phyloP scores from a whole-genome alignment of 37 sponge, comb jelly and placozoan genomes.

The Dysidea cf. avara region DNA sequence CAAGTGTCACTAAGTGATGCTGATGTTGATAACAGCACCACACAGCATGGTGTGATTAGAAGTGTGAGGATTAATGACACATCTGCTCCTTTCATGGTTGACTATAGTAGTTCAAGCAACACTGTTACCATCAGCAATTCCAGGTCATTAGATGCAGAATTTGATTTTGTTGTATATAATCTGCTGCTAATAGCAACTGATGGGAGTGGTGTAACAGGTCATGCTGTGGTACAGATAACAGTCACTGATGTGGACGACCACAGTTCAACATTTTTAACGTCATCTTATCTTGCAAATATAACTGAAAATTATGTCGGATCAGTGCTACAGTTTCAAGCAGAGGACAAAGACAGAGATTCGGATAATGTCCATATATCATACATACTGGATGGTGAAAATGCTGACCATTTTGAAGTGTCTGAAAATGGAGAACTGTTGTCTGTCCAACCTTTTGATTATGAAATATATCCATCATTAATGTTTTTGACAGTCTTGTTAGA shows the following conservation, averaged over 20 bases:
- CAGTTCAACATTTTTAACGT: constrained; percentile 5
- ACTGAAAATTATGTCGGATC: constrained; percentile 43
- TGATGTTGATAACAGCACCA: constrained; percentile 6
- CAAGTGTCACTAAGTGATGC: constrained; percentile 20
- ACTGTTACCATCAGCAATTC: constrained; percentile 35
- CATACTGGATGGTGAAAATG: constrained; percentile 3
- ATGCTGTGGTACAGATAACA: constrained; percentile 12
- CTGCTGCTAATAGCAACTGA: constrained; percentile 32
- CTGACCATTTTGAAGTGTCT: constrained; percentile 22
- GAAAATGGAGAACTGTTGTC: constrained; percentile 35
- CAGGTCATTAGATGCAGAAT: constrained; percentile 34
- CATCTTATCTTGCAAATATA: constrained; percentile 8
- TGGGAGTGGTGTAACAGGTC: constrained; percentile 6
- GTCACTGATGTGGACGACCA: constrained; percentile 49
- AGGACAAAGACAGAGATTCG: constrained; percentile 36
- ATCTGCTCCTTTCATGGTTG: constrained; percentile 40
- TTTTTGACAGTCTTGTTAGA: constrained; percentile 10
- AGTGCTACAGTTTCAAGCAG: constrained; percentile 1
- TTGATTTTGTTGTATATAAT: constrained; percentile 25
- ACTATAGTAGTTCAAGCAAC: not conserved
- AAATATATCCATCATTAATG: constrained; percentile 18
- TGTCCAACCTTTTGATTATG: constrained; percentile 44
- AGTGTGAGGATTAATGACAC: constrained; percentile 23
- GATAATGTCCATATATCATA: constrained; percentile 7
- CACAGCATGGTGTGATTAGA: constrained; percentile 13